Base-by-base conservation (phyloP, 2,888 invertebrate species). In the Prosopocoilus inquinatus region DNA sequence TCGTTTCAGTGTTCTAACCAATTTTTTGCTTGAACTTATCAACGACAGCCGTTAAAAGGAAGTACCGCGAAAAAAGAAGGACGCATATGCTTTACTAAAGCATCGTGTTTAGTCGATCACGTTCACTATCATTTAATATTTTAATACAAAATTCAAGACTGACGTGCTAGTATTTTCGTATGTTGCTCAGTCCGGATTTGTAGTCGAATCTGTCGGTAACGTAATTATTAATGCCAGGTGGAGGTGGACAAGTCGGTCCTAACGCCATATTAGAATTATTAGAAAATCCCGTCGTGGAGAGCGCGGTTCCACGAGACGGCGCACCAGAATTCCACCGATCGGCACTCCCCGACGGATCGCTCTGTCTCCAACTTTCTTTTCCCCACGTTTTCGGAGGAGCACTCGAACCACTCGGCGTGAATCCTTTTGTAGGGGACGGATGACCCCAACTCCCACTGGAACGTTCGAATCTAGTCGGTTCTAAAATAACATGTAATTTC, bases 211-310 rank as follows among this genome's bases (percentile, higher is more conserved):
- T 58, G 53, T 76, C 75, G 38, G 70, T 69, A 45, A 73, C 72
- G 61, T 69, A 75, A 59, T 69, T 72, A 49, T 65, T 71, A 45
- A 75, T 73, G 3, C 73, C 73, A n/a, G 75, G 75, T 2, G 76
- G 75, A 20, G 76, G 75, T 15, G 73, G 72, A 59, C 74, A 73
- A 3, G 72, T 65, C 32, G 75, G 73, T 15, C 72, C 66, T 58
- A 70, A 57, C 51, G 59, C 64, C 38, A 71, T 59, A 50, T 63
- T 67, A 11, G 71, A 63, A 53, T 66, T 73, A 43, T 65, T 68
- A 9, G 70, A 64, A 61, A 72, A 75, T n/a, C 57, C 58, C 11
- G 56, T 50, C 8, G 64, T 52, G 11, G 65, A 63, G 9, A 65
- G 34, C 7, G 55, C 43, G 9, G 61, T 50, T 16, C 61, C 59